Evolutionary conservation across 2,797 vertebrate genomes (phyloP).

Genomic region (Aeoliscus strigatus): DNA sequence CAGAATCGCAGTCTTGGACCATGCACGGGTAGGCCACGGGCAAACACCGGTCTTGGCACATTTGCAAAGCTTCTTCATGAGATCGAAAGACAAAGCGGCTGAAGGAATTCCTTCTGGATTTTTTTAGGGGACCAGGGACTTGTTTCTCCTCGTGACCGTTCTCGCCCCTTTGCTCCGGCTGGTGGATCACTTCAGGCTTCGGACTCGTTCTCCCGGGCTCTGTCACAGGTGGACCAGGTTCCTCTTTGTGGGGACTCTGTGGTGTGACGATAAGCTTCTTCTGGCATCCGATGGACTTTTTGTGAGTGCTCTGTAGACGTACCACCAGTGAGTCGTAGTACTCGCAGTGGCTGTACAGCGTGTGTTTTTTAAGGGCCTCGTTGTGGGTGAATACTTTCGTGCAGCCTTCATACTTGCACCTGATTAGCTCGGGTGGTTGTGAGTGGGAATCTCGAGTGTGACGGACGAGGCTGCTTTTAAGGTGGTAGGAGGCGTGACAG

Average conservation of each 20-base stretch:
- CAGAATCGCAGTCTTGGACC: conserved; percentile 89
- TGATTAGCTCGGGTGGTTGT: conserved; percentile 64
- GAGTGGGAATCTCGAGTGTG: conserved; percentile 76
- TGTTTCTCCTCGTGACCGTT: conserved; percentile 10
- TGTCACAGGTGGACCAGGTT: conserved; percentile 32
- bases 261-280: conserved; percentile 78
- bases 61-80: conserved; percentile 89
- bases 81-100: conserved; percentile 72
- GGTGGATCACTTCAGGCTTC: conserved; percentile 16
- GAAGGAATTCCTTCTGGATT: background rate
- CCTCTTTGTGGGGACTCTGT: conserved; percentile 46
- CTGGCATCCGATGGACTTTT: conserved; percentile 79
- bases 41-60: conserved; percentile 88
- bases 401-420: conserved; percentile 88
- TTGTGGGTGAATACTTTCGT: conserved; percentile 82
- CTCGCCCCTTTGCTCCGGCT: conserved; percentile 29
- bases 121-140: background rate
- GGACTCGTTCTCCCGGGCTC: conserved; percentile 33
- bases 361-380: conserved; percentile 84
- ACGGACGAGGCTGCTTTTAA: conserved; percentile 86
- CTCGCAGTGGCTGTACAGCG: conserved; percentile 82
- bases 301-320: conserved; percentile 82
- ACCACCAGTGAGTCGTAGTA: conserved; percentile 85
- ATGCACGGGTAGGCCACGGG: conserved; percentile 89
- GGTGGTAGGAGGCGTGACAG: conserved; percentile 85